Percentiles rank a stretch among this genome's conserved stretches.
These are phyloP conservation scores for Anniella stebbinsi DNA, from an alignment of 2,797 vertebrate species.

Conservation along the genomic window DNA sequence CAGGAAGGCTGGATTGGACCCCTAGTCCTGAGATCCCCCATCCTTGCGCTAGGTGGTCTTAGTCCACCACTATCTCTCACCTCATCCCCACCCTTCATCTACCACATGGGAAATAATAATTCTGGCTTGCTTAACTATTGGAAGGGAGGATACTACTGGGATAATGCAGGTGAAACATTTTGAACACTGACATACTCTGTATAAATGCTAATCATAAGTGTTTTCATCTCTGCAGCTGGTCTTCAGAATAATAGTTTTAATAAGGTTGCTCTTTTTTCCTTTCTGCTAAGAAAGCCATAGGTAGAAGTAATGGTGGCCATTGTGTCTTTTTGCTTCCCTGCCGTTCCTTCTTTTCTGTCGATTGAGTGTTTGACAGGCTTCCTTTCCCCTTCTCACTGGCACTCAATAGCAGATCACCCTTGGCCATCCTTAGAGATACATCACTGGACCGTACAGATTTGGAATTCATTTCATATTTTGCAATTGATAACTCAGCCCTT, in stretches of 20 bases:
- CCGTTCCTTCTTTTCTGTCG: conserved; percentile 62
- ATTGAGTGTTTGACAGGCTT: conserved; percentile 66
- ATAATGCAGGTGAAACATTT: background rate
- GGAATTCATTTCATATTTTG: conserved; percentile 64
- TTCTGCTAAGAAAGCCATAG: background rate
- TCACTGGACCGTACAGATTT: conserved; percentile 64
- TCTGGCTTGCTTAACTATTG: background rate
- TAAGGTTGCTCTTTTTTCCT: conserved; percentile 3
- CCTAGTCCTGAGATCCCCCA: too few species aligned
- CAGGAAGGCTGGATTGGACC: too few species aligned
- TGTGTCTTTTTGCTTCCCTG: too few species aligned
- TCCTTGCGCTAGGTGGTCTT: background rate
- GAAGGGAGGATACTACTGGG: background rate
- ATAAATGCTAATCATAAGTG: background rate
- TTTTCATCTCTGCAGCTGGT: background rate
- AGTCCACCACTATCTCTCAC: background rate
- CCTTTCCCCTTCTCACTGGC: conserved; percentile 61
- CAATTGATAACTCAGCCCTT: conserved; percentile 63
- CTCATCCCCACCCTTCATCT: background rate
- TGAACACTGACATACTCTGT: background rate
- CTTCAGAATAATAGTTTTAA: conserved; percentile 43
- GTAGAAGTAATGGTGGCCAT: conserved; percentile 42
- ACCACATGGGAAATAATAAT: background rate
- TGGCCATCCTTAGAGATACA: conserved; percentile 68
- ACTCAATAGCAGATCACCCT: conserved; percentile 67